Evolutionary conservation across 37 sponge, comb jelly and placozoan species (phyloP).

Genomic region (Petrosia ficiformis): DNA sequence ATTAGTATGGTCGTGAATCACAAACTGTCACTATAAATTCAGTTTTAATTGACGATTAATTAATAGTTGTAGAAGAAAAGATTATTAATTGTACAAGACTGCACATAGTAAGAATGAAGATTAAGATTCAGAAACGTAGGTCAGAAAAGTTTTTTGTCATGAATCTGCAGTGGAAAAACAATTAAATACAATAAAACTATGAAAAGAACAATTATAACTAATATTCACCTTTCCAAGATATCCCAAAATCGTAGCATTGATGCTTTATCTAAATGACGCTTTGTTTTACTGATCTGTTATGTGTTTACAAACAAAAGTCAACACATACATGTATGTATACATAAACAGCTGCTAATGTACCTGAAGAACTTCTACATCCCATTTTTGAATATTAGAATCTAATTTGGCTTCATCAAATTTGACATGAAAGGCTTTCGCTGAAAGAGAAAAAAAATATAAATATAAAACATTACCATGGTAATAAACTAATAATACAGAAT

Average conservation of each 20-base stretch:
- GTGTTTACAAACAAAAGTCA: too few relatives aligned
- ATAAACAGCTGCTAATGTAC: too few relatives aligned
- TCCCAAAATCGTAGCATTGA: conserved; percentile 93
- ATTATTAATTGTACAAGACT: too few relatives aligned
- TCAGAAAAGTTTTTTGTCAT: conserved; percentile 68
- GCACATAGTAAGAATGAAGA: too few relatives aligned
- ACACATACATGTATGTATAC: too few relatives aligned
- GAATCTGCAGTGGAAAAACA: conserved; percentile 62
- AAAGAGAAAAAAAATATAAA: neutral
- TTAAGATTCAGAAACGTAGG: conserved; percentile 58
- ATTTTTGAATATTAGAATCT: conserved; percentile 87
- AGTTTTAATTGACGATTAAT: too few relatives aligned
- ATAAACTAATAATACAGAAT: too few relatives aligned
- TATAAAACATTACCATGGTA: neutral
- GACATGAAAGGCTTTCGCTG: conserved; percentile 90
- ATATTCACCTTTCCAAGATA: conserved; percentile 79
- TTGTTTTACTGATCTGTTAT: conserved; percentile 84
- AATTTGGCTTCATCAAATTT: conserved; percentile 78
- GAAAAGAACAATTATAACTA: neutral
- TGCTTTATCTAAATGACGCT: conserved; percentile 90
- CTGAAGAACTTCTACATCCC: conserved; percentile 88
- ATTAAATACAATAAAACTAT: neutral
- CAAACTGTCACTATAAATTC: too few relatives aligned
- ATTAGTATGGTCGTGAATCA: too few relatives aligned
- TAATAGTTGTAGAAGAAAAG: too few relatives aligned